Evolutionary conservation across 2,888 invertebrate species (phyloP), one percentile per base, ranked within the genome.

Genomic region (Trichogramma evanescens): DNA sequence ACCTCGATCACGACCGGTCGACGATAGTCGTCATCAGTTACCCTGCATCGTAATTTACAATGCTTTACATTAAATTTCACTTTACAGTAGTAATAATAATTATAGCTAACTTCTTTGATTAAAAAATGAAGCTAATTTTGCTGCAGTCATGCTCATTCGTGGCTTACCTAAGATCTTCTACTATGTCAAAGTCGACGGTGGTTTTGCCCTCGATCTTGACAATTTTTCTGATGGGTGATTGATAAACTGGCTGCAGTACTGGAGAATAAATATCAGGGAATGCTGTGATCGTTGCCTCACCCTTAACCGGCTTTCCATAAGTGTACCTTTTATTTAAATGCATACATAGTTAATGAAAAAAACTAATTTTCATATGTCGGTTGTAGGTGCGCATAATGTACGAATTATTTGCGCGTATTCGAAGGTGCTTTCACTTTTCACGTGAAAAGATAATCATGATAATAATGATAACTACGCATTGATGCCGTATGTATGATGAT

Each of bases 1-100:
- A 93, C 95, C 73, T 93, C 89, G 53, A 96, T 84, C 43, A 91
- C 85, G 51, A 96, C 86, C 39, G 88, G 88, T 67, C 93, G 83
- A 69, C 89, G 87, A 68, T 87, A 91, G 57, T 93, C 91, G 62
- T 93, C 92, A 70, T 90, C 91, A 44, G 84, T 86, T 58, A 95
- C 79, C 71, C 88, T 88, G 10, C 10, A 43, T 9, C 50, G 26
- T 26, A 26, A 26, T 26, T 26, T 26, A 26, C 13, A 50, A 50
- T 9, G 13, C 7, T n/a, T 50, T 50, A 10, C 7, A 13, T n/a
- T 50, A 50, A 50, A 9, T 50, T n/a, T 26, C 26, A 9, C 45
- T 41, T 38, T 48, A 50, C 45, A 44, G 44, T 46, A 55, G 46
- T 42, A 53, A n/a, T 50, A n/a, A 50, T 50, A 10, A 26, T 1